Base-by-base conservation (phyloP, 2,888 invertebrate species). In the Gastracanthus pulcherrimus region DNA sequence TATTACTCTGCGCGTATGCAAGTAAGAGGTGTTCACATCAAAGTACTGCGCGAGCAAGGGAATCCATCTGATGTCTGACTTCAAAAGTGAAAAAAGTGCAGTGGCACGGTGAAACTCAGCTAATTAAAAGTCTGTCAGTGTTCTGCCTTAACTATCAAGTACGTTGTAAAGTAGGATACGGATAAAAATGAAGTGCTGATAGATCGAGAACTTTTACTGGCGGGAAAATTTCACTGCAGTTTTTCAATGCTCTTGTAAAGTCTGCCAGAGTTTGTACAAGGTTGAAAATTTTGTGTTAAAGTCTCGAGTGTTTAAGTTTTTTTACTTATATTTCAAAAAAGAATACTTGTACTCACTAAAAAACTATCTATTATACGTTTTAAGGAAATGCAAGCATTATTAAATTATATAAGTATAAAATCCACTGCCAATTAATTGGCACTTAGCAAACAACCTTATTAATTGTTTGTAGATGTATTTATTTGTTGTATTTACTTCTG, bases 101-200 rank as follows among this genome's bases (percentile, higher is more conserved):
- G n/a, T 19, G 19, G 55, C 38, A 19, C 51, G 45, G 71, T 62
- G 60, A 60, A 76, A 79, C 71, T 76, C 71, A n/a, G 72, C 76
- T 80, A 82, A 82, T 82, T 82, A 82, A 82, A 82, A 82, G 76
- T 82, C 82, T 67, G 72, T 36, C 78, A 51, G 80, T 76, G 76
- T 76, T 76, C 72, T 58, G 16, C 71, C 60, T 70, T 77, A 70
- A 76, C 62, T 80, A 80, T 51, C 69, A 75, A 80, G 76, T 71
- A 38, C 45, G 19, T 19, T 66, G 55, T 55, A 64, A 55, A 71
- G 55, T 0, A 19, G 45, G 64, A 69, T n/a, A 19, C 36, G 11
- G 48, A 60, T 71, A 75, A 71, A 71, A 62, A 19, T 58, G 55
- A 72, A 81, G 76, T 64, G 58, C 58, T 41, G 66, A 70, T 76